A percentile compares a stretch with the other conserved stretches of the same genome.
Evolutionary conservation across 92 coral and sea anemone genomes (phyloP).

Genomic region (Parazoanthus atlanticus): DNA sequence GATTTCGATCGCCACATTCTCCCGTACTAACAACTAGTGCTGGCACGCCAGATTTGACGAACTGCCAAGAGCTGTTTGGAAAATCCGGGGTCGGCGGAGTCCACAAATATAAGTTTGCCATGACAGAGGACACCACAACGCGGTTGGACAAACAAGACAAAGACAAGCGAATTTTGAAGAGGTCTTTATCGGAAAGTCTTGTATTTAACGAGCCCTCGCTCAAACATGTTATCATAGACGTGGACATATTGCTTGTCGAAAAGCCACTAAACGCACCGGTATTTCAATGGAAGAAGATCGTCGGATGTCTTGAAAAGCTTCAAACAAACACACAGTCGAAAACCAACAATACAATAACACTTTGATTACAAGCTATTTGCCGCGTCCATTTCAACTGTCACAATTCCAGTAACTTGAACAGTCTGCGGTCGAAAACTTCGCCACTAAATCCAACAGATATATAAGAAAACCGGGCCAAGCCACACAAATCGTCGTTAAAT

Average conservation of each 20-base stretch:
- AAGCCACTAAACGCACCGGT: constrained; percentile 27
- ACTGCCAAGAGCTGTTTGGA: constrained; percentile 85
- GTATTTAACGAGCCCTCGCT: constrained; percentile 75
- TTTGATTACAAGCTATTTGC: constrained; percentile 32
- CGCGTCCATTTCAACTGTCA: constrained; percentile 42
- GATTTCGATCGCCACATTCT: constrained; percentile 90
- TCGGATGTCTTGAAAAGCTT: constrained; percentile 6
- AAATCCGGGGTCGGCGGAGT: constrained; percentile 69
- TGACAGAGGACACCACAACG: constrained; percentile 88
- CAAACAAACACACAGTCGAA: constrained; percentile 28
- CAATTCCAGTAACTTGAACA: constrained; percentile 8
- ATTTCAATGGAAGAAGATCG: constrained; percentile 16
- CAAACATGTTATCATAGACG: constrained; percentile 66
- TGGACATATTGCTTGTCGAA: constrained; percentile 58
- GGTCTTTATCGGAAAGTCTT: constrained; percentile 81
- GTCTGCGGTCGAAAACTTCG: background rate
- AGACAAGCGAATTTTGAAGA: constrained; percentile 91
- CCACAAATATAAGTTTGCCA: constrained; percentile 87
- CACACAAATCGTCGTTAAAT: background rate
- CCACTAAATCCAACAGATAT: background rate
- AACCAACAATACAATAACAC: constrained; percentile 27
- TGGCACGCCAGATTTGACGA: constrained; percentile 86
- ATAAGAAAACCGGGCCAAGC: background rate
- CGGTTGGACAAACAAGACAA: constrained; percentile 94
- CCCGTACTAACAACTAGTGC: constrained; percentile 89